Conservation (phyloP, 2,888 invertebrate genomes). For the Phrixothrix hirtus region DNA sequence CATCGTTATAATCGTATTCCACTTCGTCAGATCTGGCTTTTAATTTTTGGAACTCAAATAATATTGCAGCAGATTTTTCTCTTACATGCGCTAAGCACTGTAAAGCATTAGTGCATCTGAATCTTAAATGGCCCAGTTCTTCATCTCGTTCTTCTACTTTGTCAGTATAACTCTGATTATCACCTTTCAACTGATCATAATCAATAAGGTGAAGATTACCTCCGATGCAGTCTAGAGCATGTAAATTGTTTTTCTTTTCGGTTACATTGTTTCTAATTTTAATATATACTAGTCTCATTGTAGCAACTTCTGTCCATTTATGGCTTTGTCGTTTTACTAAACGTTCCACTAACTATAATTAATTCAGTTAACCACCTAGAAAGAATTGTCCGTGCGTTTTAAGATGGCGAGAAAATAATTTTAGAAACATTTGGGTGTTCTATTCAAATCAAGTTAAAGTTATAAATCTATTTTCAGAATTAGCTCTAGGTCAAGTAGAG, state of each 20-base stretch:
- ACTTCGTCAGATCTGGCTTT: constrained; percentile 35
- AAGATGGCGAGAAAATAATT: too few species aligned
- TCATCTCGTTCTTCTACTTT: constrained; percentile 63
- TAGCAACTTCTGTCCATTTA: constrained; percentile 43
- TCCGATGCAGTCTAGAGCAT: constrained; percentile 56
- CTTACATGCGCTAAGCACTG: constrained; percentile 59
- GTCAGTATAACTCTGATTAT: constrained; percentile 60
- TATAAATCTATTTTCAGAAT: too few species aligned
- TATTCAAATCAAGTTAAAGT: too few species aligned
- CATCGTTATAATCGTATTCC: constrained; percentile 34
- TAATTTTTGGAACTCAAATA: constrained; percentile 45
- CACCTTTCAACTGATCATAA: constrained; percentile 62
- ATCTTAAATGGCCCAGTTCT: constrained; percentile 57
- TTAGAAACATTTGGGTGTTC: too few species aligned
- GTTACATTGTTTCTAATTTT: constrained; percentile 45
- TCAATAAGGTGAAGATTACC: constrained; percentile 59
- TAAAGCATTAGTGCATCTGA: constrained; percentile 57
- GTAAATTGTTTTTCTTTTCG: constrained; percentile 45
- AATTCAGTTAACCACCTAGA: too few species aligned
- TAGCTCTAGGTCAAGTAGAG: too few species aligned
- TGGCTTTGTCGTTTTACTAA: constrained; percentile 43
- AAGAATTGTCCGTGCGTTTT: too few species aligned
- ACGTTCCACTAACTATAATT: constrained; percentile 40
- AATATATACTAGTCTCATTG: constrained; percentile 46
- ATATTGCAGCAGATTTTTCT: constrained; percentile 57